A percentile compares a stretch with the other conserved stretches of the same genome.
These are phyloP conservation scores for Poeciliopsis retropinna DNA, from an alignment of 2,113 vertebrate species.

Conservation along the genomic window DNA sequence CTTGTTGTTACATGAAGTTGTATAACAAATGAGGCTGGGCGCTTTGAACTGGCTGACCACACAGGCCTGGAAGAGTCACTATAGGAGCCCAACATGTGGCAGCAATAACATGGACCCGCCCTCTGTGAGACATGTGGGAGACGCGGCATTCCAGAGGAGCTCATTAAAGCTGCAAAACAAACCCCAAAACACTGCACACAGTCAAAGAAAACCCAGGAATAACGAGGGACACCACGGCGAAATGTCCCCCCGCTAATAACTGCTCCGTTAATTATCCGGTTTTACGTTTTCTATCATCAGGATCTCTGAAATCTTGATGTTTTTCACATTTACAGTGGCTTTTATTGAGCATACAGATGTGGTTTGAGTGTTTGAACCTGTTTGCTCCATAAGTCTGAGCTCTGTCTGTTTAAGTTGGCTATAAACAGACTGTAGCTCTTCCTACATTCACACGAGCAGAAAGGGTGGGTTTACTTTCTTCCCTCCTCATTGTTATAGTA, in stretches of 20 bases:
- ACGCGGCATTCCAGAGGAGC: constrained; percentile 79
- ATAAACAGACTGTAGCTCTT: constrained; percentile 59
- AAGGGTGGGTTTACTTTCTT: constrained; percentile 23
- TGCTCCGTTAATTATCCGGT: constrained; percentile 27
- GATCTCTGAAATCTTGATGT: constrained; percentile 8
- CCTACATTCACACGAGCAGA: constrained; percentile 44
- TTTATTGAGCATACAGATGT: constrained; percentile 69
- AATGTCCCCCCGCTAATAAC: constrained; percentile 21
- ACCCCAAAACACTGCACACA: constrained; percentile 72
- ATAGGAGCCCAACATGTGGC: constrained; percentile 79
- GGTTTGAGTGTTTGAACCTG: constrained; percentile 67
- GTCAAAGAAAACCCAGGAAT: constrained; percentile 47
- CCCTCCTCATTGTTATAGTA: constrained; percentile 51
- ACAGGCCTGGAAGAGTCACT: constrained; percentile 80
- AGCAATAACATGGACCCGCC: constrained; percentile 81
- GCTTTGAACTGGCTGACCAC: constrained; percentile 85
- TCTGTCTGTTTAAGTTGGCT: constrained; percentile 68
- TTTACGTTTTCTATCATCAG: not conserved
- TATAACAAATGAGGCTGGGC: constrained; percentile 82
- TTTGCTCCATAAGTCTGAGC: constrained; percentile 67
- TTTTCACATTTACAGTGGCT: constrained; percentile 46
- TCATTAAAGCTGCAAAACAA: constrained; percentile 82
- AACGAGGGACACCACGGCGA: constrained; percentile 31
- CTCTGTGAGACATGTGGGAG: constrained; percentile 81
- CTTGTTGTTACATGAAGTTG: constrained; percentile 80